Conservation (phyloP, 1,140 invertebrate species). For the Aphis gossypii region DNA sequence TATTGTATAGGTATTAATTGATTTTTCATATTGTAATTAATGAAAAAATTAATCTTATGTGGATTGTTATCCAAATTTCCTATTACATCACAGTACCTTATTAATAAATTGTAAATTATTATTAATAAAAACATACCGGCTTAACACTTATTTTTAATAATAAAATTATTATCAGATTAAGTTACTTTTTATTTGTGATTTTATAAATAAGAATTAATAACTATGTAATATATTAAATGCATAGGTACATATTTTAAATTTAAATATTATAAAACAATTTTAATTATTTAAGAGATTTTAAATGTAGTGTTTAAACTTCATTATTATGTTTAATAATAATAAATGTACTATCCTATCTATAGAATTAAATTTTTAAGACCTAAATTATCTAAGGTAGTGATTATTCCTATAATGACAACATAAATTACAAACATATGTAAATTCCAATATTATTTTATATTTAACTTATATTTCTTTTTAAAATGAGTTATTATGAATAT, state of each 20-base stretch:
- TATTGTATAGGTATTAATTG: constrained; percentile 30
- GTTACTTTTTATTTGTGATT: neutral
- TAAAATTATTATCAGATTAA: neutral
- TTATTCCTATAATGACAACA: neutral
- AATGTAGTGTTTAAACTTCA: neutral
- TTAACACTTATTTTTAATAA: neutral
- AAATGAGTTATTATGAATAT: neutral
- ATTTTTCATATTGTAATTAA: constrained; percentile 20
- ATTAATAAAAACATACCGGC: neutral
- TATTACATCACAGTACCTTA: constrained; percentile 28
- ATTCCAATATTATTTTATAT: neutral
- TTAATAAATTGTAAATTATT: constrained; percentile 24
- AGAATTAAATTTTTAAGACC: neutral
- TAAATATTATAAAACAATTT: neutral
- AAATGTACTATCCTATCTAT: neutral
- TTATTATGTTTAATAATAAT: constrained; percentile 12
- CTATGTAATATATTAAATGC: neutral
- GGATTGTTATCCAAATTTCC: constrained; percentile 49
- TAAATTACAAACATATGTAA: neutral
- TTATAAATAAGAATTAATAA: neutral
- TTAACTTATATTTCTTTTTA: neutral
- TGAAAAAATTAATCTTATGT: neutral
- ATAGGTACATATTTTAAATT: neutral
- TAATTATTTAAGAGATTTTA: neutral
- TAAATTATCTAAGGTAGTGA: neutral